Conservation (phyloP, 2,113 vertebrate genomes). For the Ascaphus truei region DNA sequence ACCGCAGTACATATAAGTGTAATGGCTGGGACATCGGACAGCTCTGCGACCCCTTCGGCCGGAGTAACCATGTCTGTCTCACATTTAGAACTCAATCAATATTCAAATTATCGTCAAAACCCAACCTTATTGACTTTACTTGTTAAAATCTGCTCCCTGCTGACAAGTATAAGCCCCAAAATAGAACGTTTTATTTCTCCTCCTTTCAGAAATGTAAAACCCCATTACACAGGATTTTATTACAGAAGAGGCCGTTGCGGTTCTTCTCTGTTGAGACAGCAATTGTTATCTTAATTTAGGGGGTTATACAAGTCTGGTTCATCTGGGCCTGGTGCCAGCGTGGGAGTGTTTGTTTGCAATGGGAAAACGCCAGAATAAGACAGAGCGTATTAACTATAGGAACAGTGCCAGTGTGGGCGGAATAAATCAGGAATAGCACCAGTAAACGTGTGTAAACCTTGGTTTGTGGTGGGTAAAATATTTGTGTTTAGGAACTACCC, state of each 20-base stretch:
- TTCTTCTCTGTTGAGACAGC: not conserved
- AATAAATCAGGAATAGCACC: conserved; percentile 3
- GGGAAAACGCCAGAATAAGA: conserved; percentile 1
- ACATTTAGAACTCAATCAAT: not conserved
- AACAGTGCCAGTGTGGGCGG: conserved; percentile 11
- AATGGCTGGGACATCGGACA: too few relatives aligned
- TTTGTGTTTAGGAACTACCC: not conserved
- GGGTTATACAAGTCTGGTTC: not conserved
- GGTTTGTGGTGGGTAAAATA: not conserved
- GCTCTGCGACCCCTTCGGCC: too few relatives aligned
- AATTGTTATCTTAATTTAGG: conserved; percentile 15
- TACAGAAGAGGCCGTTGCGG: not conserved
- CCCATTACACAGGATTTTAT: not conserved
- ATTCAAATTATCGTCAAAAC: too few relatives aligned
- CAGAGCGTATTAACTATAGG: not conserved
- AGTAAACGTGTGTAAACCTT: conserved; percentile 14
- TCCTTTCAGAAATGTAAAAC: not conserved
- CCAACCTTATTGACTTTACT: too few relatives aligned
- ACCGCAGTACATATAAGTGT: too few relatives aligned
- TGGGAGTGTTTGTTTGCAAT: conserved; percentile 2
- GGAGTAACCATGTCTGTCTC: too few relatives aligned
- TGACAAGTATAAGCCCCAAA: not conserved
- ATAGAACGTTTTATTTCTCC: not conserved
- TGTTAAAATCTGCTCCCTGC: too few relatives aligned
- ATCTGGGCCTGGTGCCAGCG: not conserved